Percentiles rank a stretch among this genome's conserved stretches.
Evolutionary conservation across 35 echinoderm and acorn worm genomes (phyloP).

Genomic region (Diadema setosum): DNA sequence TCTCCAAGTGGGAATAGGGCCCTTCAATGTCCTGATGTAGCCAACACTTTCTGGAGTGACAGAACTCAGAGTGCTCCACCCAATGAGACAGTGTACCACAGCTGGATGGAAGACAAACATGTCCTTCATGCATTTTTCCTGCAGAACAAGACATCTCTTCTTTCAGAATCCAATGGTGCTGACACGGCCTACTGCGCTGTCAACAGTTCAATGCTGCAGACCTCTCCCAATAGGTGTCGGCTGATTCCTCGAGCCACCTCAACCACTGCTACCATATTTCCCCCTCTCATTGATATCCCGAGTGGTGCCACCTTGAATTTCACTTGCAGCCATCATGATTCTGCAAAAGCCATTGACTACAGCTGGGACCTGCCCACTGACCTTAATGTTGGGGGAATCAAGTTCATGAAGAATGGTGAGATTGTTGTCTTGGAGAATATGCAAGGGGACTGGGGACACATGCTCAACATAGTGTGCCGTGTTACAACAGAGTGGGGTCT

Average conservation of each 20-base stretch:
- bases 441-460: neutral
- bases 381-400: slow-evolving; percentile 20
- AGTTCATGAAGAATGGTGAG: slow-evolving; percentile 26
- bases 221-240: slow-evolving; percentile 20
- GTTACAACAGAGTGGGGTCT: slow-evolving; percentile 38
- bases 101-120: slow-evolving; percentile 34
- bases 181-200: slow-evolving; percentile 46
- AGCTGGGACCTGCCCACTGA: slow-evolving; percentile 22
- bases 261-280: slow-evolving; percentile 14
- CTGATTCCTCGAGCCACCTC: slow-evolving; percentile 2
- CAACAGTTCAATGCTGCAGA: slow-evolving; percentile 6
- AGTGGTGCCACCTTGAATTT: slow-evolving; percentile 25
- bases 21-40: neutral
- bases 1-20: slow-evolving; percentile 4
- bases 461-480: slow-evolving; percentile 30
- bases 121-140: slow-evolving; percentile 54
- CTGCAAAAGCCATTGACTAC: slow-evolving; percentile 28
- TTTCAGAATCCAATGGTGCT: slow-evolving; percentile 43
- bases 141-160: slow-evolving; percentile 48
- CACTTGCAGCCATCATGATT: slow-evolving; percentile 23
- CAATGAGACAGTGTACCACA: slow-evolving; percentile 46
- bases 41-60: neutral
- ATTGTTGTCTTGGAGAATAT: slow-evolving; percentile 21
- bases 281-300: neutral
- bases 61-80: neutral